Evolutionary conservation across 2,797 vertebrate species (phyloP).

Genomic region (Caiman crocodilus): DNA sequence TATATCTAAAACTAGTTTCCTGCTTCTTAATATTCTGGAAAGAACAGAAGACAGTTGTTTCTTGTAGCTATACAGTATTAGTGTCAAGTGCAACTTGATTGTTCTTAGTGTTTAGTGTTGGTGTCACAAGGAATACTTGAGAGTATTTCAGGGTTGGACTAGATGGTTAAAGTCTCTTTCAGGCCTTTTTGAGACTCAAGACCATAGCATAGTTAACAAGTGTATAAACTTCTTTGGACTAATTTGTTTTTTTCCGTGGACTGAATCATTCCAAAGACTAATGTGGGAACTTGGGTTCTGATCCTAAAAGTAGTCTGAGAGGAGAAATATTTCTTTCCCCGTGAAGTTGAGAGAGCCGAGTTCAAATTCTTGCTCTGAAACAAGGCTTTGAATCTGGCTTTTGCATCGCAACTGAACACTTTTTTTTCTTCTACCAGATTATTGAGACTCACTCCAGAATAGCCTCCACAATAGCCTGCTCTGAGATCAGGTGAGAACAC

Average conservation of each 20-base stretch:
- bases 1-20: neutral
- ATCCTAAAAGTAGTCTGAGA: neutral
- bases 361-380: too few relatives aligned
- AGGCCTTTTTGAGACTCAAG: neutral
- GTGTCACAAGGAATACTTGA: neutral
- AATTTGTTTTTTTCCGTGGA: neutral
- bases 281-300: neutral
- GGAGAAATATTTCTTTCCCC: neutral
- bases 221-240: neutral
- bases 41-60: neutral
- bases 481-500: too few relatives aligned
- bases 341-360: neutral
- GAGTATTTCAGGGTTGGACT: too few relatives aligned
- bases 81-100: neutral
- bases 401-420: too few relatives aligned
- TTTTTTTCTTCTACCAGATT: too few relatives aligned
- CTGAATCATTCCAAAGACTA: neutral
- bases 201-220: neutral
- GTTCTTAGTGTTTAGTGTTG: neutral
- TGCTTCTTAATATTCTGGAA: neutral
- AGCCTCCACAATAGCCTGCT: too few relatives aligned
- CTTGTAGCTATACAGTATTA: neutral
- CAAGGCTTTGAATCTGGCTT: too few relatives aligned
- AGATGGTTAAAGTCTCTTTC: neutral
- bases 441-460: too few relatives aligned